phyloP scores from a whole-genome alignment of 2,113 vertebrate species.

The Cinclus cinclus region DNA sequence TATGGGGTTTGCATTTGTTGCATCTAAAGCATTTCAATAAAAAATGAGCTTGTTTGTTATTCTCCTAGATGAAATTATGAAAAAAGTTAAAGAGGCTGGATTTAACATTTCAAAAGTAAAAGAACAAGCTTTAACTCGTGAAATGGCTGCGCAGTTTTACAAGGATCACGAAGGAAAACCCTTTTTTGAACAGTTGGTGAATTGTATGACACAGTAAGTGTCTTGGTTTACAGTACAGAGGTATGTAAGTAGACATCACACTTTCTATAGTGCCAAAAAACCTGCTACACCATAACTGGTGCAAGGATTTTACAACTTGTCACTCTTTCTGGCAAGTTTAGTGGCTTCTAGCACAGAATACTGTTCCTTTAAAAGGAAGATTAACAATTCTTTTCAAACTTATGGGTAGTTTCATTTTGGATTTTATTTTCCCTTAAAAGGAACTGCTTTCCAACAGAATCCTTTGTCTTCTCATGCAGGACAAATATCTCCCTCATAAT shows the following conservation, averaged over 20 bases:
- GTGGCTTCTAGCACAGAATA: not conserved
- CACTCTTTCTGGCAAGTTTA: not conserved
- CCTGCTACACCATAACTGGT: not conserved
- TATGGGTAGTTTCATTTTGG: not conserved
- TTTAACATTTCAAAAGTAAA: slow-evolving; percentile 79
- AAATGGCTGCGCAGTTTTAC: slow-evolving; percentile 84
- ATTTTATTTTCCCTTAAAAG: not conserved
- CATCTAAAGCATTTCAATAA: not conserved
- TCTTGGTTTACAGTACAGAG: not conserved
- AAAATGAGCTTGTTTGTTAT: not conserved
- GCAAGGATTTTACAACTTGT: not conserved
- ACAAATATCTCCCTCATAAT: not conserved
- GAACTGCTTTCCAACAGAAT: not conserved
- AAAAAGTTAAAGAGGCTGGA: slow-evolving; percentile 74
- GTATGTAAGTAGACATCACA: not conserved
- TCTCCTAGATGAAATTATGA: slow-evolving; percentile 77
- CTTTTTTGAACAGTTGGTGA: slow-evolving; percentile 80
- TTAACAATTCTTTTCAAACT: not conserved
- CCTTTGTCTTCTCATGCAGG: not conserved
- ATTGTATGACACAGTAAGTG: slow-evolving; percentile 85
- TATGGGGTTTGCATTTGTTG: not conserved
- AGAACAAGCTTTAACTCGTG: slow-evolving; percentile 74
- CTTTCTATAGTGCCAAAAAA: not conserved
- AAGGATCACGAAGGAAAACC: slow-evolving; percentile 79
- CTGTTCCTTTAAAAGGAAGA: not conserved